phyloP scores from a whole-genome alignment of 1,140 invertebrate genomes.

The Drosophila triauraria region DNA sequence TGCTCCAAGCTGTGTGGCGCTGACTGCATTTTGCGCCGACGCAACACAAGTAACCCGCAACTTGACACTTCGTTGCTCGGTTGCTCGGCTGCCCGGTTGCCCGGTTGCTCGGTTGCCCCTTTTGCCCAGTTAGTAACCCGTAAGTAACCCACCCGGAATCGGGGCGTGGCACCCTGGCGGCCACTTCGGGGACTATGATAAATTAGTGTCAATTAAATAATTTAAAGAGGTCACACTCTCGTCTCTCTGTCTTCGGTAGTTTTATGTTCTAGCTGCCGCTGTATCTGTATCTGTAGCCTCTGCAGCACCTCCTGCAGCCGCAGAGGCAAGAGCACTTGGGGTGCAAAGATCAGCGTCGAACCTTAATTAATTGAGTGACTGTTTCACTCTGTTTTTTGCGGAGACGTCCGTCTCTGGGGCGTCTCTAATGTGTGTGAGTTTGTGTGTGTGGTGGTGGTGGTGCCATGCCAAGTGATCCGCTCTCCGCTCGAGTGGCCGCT shows the following conservation, averaged over 20 bases:
- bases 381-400: conserved; percentile 15
- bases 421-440: conserved; percentile 27
- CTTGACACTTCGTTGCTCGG: background rate
- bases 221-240: conserved; percentile 80
- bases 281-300: conserved; percentile 2
- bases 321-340: conserved; percentile 34
- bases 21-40: conserved; percentile 41
- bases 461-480: conserved; percentile 17
- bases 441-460: background rate
- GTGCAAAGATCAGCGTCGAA: conserved; percentile 80
- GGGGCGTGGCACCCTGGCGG: conserved; percentile 17
- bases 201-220: conserved; percentile 85
- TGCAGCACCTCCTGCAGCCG: conserved; percentile 26
- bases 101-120: background rate
- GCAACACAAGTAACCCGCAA: conserved; percentile 32
- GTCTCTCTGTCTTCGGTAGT: conserved; percentile 24
- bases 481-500: conserved; percentile 39
- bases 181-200: conserved; percentile 60
- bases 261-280: conserved; percentile 13
- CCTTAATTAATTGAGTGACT: conserved; percentile 80
- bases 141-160: conserved; percentile 19
- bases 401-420: conserved; percentile 5
- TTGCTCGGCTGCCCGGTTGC: no score
- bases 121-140: conserved; percentile 13
- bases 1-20: conserved; percentile 6